Evolutionary conservation across 2,888 invertebrate species (phyloP), one percentile per base, ranked within the genome.

Genomic region (Uloborus plumipes): DNA sequence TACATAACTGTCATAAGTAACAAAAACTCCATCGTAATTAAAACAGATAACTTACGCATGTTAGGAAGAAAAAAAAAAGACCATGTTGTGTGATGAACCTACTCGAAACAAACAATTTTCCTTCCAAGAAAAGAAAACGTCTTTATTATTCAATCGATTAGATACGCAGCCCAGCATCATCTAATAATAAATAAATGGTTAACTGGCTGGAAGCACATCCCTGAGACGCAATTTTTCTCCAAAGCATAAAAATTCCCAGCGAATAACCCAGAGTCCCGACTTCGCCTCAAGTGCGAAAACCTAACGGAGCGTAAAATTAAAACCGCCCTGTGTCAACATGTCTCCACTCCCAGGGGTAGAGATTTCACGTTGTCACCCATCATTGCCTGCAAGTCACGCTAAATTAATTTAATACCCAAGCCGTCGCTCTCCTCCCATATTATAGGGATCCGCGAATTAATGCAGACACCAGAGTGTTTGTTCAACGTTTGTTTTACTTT

Each of bases 301-400:
- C 77, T 77, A 77, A 77, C 77, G 77, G 70, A 50, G 70, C 71
- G 77, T 70, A 77, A 77, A 77, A 77, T 77, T 77, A 77, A 77
- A 77, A 77, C 77, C 77, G 65, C 71, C 77, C 77, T 77, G 65
- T 77, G 77, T 77, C 77, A 77, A 77, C 77, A 77, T 77, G 71
- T 77, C 77, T 71, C 50, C 66, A 26, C 20, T 49, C 69, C 20
- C 20, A 47, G 55, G 70, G 77, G 70, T 77, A 58, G 64, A 64
- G 77, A 77, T 77, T 77, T 77, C 53, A 47, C 53, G 26, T 71
- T 59, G 22, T 49, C 51, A 64, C 69, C 76, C 70, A 51, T 77
- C 77, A 77, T 77, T 71, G 71, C 69, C 49, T 39, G 61, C 62
- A 26, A 55, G 77, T 71, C 70, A 77, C 64, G 77, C 64, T 77